phyloP scores from a whole-genome alignment of 2,797 vertebrate genomes.

The Crax fasciolata region DNA sequence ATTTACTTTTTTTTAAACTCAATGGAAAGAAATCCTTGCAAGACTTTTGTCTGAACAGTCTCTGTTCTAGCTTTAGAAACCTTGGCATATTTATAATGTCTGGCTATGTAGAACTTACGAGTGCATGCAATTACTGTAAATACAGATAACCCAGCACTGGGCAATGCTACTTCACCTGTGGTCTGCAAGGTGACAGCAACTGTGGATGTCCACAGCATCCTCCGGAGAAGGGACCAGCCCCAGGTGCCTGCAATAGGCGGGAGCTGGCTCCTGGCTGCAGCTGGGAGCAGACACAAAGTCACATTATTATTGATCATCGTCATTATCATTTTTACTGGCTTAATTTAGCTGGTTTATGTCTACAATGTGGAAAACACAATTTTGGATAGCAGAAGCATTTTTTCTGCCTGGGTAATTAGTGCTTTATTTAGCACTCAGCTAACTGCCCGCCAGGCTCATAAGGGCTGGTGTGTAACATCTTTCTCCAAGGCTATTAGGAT shows the following conservation, averaged over 20 bases:
- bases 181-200: background rate
- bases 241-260: background rate
- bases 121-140: background rate
- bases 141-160: background rate
- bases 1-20: background rate
- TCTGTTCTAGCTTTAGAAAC: constrained; percentile 20
- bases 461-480: background rate
- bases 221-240: background rate
- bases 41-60: constrained; percentile 29
- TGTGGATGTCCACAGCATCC: rapidly evolving
- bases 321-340: constrained; percentile 1
- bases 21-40: background rate
- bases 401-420: constrained; percentile 19
- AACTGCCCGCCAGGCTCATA: background rate
- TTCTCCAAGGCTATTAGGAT: background rate
- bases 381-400: constrained; percentile 15
- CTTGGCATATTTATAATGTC: background rate
- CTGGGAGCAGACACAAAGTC: background rate
- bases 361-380: background rate
- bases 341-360: background rate
- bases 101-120: background rate
- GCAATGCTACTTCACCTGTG: background rate
- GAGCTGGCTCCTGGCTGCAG: background rate
- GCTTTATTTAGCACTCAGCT: background rate
- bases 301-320: background rate